Evolutionary conservation across 2,888 invertebrate genomes (phyloP).

Genomic region (Apamea sordens): DNA sequence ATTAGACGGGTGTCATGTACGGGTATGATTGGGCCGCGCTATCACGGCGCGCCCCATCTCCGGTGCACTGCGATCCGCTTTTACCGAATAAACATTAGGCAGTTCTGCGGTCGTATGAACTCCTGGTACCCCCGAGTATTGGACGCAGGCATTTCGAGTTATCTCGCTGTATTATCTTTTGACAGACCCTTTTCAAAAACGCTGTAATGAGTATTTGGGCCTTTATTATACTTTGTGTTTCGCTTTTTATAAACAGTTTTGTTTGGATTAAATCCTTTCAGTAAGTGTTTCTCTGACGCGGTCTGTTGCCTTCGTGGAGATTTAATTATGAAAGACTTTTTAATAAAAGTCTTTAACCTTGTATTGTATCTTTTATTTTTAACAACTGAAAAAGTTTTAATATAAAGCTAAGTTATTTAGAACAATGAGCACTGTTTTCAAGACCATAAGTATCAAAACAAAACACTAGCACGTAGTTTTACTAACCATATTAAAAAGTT

Average conservation of each 20-base stretch:
- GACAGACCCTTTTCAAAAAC: constrained; percentile 51
- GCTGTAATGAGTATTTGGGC: constrained; percentile 42
- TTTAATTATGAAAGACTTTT: constrained; percentile 3
- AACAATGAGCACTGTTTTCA: neutral
- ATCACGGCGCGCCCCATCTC: constrained; percentile 72
- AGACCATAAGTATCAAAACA: neutral
- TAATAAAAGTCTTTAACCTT: neutral
- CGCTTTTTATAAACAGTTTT: constrained; percentile 18
- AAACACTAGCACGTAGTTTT: neutral
- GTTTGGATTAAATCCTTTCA: constrained; percentile 28
- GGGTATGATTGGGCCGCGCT: constrained; percentile 69
- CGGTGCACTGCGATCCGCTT: constrained; percentile 70
- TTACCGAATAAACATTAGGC: constrained; percentile 65
- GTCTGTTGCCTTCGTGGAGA: constrained; percentile 16
- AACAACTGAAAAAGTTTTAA: neutral
- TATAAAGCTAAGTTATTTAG: neutral
- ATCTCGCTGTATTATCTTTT: constrained; percentile 56
- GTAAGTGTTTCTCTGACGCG: constrained; percentile 18
- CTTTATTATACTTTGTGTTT: constrained; percentile 26
- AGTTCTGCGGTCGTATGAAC: constrained; percentile 46
- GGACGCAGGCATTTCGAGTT: constrained; percentile 47
- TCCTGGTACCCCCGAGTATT: constrained; percentile 41
- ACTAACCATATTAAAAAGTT: neutral
- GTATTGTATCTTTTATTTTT: neutral
- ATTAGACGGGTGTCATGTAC: constrained; percentile 59